phyloP scores from a whole-genome alignment of 2,888 invertebrate species.

The Periphyllus acericola region DNA sequence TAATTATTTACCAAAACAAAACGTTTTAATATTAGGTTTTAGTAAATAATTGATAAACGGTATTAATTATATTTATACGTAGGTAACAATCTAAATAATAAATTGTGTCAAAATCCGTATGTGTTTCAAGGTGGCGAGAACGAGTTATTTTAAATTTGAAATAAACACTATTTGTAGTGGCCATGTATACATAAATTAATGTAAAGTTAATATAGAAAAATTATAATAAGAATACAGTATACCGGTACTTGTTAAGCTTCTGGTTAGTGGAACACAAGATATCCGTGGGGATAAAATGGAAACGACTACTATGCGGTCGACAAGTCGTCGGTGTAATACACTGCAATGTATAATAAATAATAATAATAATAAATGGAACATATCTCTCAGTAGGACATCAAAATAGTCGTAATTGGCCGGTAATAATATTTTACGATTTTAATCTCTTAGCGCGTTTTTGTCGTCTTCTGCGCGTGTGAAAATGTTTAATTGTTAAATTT shows the following conservation, averaged over 20 bases:
- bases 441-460: not conserved
- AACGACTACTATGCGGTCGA: not conserved
- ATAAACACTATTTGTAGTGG: not conserved
- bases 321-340: not conserved
- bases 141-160: not conserved
- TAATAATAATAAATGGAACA: not conserved
- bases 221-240: not conserved
- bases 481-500: not conserved
- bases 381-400: not conserved
- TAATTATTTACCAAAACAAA: too few species aligned
- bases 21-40: too few species aligned
- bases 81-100: not conserved
- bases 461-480: not conserved
- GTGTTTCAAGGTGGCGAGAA: not conserved
- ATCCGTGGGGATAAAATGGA: not conserved
- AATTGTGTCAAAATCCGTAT: not conserved
- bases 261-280: not conserved
- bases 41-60: too few species aligned
- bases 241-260: constrained; percentile 1
- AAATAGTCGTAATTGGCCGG: not conserved
- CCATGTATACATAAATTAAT: not conserved
- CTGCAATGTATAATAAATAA: not conserved
- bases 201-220: not conserved
- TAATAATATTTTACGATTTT: not conserved
- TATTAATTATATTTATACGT: too few species aligned